A percentile compares a stretch with the other conserved stretches of the same genome.
phyloP scores from a whole-genome alignment of 2,797 vertebrate genomes.

The Phataginus tricuspis region DNA sequence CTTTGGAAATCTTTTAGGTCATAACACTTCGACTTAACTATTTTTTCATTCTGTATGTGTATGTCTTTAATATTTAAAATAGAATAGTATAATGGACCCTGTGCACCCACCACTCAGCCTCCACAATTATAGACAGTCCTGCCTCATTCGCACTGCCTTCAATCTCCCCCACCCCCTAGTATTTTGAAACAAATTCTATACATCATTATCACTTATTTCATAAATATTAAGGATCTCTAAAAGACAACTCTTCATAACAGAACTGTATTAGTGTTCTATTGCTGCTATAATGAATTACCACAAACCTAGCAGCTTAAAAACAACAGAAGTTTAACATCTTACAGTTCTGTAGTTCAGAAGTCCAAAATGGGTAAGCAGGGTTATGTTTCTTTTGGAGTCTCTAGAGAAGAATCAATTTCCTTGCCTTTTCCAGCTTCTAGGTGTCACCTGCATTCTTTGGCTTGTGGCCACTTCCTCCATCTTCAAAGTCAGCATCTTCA shows the following conservation, averaged over 20 bases:
- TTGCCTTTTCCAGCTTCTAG: conserved; percentile 18
- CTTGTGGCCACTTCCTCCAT: background rate
- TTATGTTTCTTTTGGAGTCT: background rate
- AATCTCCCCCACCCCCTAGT: background rate
- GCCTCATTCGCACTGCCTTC: background rate
- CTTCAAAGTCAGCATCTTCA: conserved; percentile 15
- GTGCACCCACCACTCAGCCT: background rate
- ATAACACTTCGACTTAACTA: background rate
- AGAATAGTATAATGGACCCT: background rate
- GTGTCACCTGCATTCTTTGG: conserved; percentile 17
- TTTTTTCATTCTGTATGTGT: background rate
- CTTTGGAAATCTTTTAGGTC: conserved; percentile 21
- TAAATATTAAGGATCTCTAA: conserved; percentile 29
- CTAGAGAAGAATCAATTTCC: background rate
- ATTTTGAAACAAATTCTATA: conserved; percentile 30
- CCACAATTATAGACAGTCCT: background rate
- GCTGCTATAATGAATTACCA: conserved; percentile 20
- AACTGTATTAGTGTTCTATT: background rate
- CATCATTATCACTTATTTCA: background rate
- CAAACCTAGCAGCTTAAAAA: background rate
- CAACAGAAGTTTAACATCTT: background rate
- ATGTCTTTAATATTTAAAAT: conserved; percentile 4
- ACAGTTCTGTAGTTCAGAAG: background rate
- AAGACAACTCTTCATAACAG: background rate
- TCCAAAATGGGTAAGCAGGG: background rate